Conservation (phyloP, 1,140 invertebrate genomes). For the Laupala kohalensis region DNA sequence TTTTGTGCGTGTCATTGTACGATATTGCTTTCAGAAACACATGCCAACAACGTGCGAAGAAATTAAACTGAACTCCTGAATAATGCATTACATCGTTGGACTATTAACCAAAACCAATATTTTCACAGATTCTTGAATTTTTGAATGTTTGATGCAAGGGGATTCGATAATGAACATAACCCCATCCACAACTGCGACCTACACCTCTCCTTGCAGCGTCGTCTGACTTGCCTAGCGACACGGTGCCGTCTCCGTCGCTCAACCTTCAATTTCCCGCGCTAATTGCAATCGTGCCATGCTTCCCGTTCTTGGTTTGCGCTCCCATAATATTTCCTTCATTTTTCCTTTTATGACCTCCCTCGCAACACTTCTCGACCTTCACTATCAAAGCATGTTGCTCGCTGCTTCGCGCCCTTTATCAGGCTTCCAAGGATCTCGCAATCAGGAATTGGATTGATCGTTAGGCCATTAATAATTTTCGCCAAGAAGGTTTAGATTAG, state of each 20-base stretch:
- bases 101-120: no score
- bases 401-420: neutral
- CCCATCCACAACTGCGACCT: no score
- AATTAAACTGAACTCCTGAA: no score
- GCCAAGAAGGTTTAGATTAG: neutral
- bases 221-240: no score
- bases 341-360: neutral
- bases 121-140: no score
- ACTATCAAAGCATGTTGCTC: neutral
- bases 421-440: neutral
- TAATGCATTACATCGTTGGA: no score
- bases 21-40: no score
- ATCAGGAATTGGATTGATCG: neutral
- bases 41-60: no score
- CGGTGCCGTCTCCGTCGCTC: neutral
- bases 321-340: neutral
- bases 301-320: neutral
- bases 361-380: neutral
- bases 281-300: neutral
- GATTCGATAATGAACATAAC: no score
- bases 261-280: neutral
- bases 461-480: neutral
- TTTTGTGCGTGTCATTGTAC: no score
- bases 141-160: no score
- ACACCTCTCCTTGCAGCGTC: no score